Conservation (phyloP, 1,140 invertebrate species). For the Tetranychus urticae region DNA sequence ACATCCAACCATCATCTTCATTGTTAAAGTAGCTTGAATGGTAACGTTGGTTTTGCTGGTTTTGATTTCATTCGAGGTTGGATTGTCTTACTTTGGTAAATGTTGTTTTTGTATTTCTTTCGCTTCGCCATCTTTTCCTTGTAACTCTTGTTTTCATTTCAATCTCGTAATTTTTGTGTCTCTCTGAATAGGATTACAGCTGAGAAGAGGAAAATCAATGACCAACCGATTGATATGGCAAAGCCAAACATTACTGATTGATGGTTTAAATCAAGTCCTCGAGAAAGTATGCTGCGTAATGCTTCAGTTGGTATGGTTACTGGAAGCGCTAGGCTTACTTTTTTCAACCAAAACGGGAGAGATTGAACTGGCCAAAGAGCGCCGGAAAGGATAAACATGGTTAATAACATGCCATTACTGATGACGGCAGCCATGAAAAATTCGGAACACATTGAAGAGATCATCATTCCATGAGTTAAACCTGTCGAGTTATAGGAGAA, state of each 20-base stretch:
- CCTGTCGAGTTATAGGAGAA: not conserved
- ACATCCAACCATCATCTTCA: too few relatives aligned
- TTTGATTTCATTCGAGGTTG: too few relatives aligned
- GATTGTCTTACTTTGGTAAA: too few relatives aligned
- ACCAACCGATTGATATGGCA: not conserved
- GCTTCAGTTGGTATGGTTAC: conserved; percentile 71
- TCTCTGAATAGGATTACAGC: not conserved
- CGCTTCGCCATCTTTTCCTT: too few relatives aligned
- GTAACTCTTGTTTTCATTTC: not conserved
- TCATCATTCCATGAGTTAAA: not conserved
- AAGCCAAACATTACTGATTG: not conserved
- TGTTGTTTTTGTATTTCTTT: too few relatives aligned
- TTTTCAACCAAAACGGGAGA: conserved; percentile 56
- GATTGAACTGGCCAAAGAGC: conserved; percentile 74
- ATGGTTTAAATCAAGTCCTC: not conserved
- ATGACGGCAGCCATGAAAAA: not conserved
- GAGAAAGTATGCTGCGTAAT: conserved; percentile 44
- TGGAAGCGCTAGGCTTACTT: conserved; percentile 57
- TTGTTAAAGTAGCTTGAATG: too few relatives aligned
- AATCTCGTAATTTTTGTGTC: not conserved
- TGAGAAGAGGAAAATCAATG: not conserved
- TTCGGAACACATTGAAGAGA: not conserved
- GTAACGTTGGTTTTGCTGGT: too few relatives aligned
- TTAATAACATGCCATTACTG: not conserved
- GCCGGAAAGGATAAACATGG: conserved; percentile 31